Evolutionary conservation across 2,113 vertebrate species (phyloP).

Genomic region (Nannospalax galili): DNA sequence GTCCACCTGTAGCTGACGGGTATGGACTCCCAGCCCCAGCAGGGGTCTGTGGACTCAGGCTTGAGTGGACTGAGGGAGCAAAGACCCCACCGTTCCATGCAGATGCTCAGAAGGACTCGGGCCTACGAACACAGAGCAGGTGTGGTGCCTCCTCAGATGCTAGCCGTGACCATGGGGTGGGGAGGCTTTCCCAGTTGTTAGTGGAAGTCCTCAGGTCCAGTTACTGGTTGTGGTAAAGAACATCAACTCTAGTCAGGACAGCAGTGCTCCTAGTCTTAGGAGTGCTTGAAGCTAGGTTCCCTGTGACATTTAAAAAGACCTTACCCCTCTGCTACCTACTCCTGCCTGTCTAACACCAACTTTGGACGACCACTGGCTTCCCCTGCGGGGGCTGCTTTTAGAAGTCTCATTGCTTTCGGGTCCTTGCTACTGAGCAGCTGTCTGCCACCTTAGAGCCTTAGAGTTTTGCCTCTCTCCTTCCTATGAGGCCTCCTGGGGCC

Average conservation of each 20-base stretch:
- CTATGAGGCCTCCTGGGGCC: background rate
- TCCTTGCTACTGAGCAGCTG: background rate
- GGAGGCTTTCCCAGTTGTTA: background rate
- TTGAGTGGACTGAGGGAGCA: rapidly evolving
- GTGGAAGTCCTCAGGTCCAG: rapidly evolving
- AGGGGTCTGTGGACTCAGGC: rapidly evolving
- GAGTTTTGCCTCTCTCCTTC: background rate
- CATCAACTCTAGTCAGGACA: rapidly evolving
- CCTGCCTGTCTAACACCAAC: rapidly evolving
- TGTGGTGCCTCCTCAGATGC: rapidly evolving
- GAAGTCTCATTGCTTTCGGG: background rate
- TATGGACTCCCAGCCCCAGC: rapidly evolving
- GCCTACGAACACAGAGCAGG: background rate
- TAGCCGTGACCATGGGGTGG: rapidly evolving
- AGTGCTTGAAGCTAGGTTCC: rapidly evolving
- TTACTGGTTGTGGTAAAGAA: background rate
- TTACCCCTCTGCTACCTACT: background rate
- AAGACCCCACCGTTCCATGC: rapidly evolving
- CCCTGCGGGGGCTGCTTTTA: background rate
- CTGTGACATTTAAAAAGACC: too few relatives aligned
- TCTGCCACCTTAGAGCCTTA: background rate
- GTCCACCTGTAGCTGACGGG: background rate
- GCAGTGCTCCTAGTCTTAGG: background rate
- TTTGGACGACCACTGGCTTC: background rate
- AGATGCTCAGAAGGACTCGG: background rate